phyloP scores from a whole-genome alignment of 2,888 invertebrate species.

The Campaea margaritaria region DNA sequence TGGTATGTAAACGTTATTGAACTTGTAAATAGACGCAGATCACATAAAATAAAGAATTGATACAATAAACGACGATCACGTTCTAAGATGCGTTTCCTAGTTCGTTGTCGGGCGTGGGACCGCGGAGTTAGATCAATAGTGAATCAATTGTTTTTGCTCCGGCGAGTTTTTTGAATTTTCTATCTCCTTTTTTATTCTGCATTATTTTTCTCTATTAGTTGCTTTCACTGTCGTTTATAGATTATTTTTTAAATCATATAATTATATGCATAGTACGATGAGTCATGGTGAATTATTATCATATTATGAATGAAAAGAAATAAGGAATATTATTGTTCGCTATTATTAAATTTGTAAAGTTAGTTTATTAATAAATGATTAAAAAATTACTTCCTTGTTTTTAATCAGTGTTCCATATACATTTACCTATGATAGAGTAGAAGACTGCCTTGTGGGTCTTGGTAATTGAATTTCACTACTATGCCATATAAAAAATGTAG shows the following conservation, averaged over 20 bases:
- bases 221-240: conserved; percentile 84
- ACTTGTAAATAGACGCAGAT: conserved; percentile 81
- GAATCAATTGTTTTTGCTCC: conserved; percentile 58
- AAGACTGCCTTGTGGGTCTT: too few relatives aligned
- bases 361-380: conserved; percentile 86
- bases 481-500: too few relatives aligned
- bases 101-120: conserved; percentile 27
- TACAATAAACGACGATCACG: conserved; percentile 68
- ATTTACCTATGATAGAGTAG: too few relatives aligned
- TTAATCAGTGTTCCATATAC: conserved; percentile 39
- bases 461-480: too few relatives aligned
- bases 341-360: conserved; percentile 86
- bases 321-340: conserved; percentile 86
- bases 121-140: conserved; percentile 31
- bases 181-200: conserved; percentile 77
- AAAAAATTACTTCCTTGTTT: conserved; percentile 77
- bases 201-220: conserved; percentile 82
- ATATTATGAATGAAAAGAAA: conserved; percentile 85
- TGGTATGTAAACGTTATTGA: conserved; percentile 81
- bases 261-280: conserved; percentile 83
- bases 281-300: conserved; percentile 75
- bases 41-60: conserved; percentile 76
- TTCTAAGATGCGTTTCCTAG: conserved; percentile 38
- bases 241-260: conserved; percentile 84
- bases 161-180: conserved; percentile 64